These are phyloP conservation scores for Perccottus glenii DNA, from an alignment of 2,113 vertebrate species.

Conservation along the genomic window DNA sequence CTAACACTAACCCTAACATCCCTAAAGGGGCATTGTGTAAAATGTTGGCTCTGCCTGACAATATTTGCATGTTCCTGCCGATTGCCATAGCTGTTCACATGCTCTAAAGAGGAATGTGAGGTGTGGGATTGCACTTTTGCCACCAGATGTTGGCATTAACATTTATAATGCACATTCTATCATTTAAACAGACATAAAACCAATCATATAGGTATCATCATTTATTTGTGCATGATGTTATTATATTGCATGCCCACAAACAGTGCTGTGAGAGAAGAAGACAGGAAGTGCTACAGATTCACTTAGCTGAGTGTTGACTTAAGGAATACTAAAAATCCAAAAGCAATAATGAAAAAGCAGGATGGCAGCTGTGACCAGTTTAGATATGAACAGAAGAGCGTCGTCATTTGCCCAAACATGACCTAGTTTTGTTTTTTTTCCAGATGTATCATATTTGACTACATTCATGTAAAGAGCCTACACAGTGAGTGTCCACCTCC, in stretches of 20 bases:
- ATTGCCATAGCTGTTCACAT: too few species aligned
- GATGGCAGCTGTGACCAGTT: constrained; percentile 39
- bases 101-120: too few species aligned
- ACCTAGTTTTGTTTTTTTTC: constrained; percentile 36
- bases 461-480: constrained; percentile 29
- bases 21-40: background rate
- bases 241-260: background rate
- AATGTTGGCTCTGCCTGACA: too few species aligned
- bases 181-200: background rate
- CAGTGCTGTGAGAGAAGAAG: background rate
- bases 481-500: constrained; percentile 65
- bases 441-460: constrained; percentile 23
- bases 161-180: too few species aligned
- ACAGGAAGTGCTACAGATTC: background rate
- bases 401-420: constrained; percentile 39
- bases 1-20: too few species aligned
- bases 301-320: background rate
- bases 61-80: too few species aligned
- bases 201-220: background rate
- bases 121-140: too few species aligned
- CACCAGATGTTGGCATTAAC: too few species aligned
- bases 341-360: constrained; percentile 21
- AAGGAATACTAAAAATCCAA: background rate
- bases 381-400: constrained; percentile 4
- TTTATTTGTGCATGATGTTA: background rate